A percentile compares a stretch with the other conserved stretches of the same genome.
phyloP scores from a whole-genome alignment of 2,113 vertebrate species.

The Paratilapia polleni region DNA sequence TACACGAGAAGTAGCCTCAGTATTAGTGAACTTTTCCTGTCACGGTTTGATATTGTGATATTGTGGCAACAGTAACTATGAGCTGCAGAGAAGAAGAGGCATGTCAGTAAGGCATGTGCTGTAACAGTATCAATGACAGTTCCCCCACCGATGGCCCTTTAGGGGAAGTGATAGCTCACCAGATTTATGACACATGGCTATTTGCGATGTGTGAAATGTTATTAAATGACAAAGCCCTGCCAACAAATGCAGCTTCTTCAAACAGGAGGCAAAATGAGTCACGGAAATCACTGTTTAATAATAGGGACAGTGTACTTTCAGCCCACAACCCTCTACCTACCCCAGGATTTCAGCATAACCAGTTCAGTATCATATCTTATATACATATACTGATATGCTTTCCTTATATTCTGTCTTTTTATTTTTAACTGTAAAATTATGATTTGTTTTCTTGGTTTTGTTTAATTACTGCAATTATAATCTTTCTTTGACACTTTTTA shows the following conservation, averaged over 20 bases:
- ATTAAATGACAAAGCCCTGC: background rate
- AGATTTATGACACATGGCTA: conserved; percentile 2
- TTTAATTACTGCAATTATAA: background rate
- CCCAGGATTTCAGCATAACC: background rate
- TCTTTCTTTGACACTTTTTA: background rate
- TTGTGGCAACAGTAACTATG: background rate
- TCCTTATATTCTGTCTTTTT: too few relatives aligned
- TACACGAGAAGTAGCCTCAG: background rate
- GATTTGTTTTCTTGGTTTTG: background rate
- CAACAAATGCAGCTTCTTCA: background rate
- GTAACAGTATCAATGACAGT: conserved; percentile 8
- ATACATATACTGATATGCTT: background rate
- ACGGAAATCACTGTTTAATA: background rate
- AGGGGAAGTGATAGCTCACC: background rate
- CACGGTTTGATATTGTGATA: background rate
- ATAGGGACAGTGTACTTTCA: background rate
- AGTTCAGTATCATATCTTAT: background rate
- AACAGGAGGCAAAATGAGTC: conserved; percentile 17
- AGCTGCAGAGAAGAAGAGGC: background rate
- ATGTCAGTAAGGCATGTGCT: background rate
- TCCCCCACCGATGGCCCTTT: background rate
- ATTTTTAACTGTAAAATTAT: background rate
- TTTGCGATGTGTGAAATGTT: conserved; percentile 8
- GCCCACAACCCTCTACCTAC: background rate
- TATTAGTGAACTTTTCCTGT: background rate